Conservation (phyloP, 1,140 invertebrate species). For the Meloidogyne exigua region DNA sequence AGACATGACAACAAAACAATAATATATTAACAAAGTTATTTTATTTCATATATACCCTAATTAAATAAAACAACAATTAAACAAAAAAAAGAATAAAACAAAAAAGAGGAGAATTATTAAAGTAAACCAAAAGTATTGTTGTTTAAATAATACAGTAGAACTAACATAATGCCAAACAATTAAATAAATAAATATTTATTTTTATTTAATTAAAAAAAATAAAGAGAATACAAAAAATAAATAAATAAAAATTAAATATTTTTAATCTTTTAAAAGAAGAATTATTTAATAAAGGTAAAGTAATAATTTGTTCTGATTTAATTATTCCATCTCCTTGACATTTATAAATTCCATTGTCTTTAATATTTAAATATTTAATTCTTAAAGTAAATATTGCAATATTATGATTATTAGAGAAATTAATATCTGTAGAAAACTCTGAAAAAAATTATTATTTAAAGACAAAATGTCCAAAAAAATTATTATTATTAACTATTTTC, state of each 20-base stretch:
- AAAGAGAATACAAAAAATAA: neutral
- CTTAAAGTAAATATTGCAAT: constrained; percentile 25
- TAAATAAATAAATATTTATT: no score
- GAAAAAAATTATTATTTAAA: neutral
- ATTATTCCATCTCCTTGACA: constrained; percentile 33
- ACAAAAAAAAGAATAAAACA: no score
- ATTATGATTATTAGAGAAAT: constrained; percentile 14
- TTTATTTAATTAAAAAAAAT: neutral
- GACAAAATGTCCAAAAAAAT: neutral
- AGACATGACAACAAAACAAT: neutral
- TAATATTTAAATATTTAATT: constrained; percentile 17
- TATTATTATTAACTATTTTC: neutral
- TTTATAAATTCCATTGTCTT: constrained; percentile 33
- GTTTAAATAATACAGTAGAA: no score
- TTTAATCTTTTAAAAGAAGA: neutral
- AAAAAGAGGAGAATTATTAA: no score
- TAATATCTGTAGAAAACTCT: constrained; percentile 18
- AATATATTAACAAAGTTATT: no score
- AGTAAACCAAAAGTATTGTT: no score
- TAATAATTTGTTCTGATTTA: constrained; percentile 34
- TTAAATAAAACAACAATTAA: no score
- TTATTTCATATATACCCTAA: no score
- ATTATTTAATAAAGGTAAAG: constrained; percentile 14
- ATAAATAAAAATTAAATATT: neutral
- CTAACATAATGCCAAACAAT: no score